Conservation (phyloP, 2,888 invertebrate genomes). For the Megalurothrips usitatus region DNA sequence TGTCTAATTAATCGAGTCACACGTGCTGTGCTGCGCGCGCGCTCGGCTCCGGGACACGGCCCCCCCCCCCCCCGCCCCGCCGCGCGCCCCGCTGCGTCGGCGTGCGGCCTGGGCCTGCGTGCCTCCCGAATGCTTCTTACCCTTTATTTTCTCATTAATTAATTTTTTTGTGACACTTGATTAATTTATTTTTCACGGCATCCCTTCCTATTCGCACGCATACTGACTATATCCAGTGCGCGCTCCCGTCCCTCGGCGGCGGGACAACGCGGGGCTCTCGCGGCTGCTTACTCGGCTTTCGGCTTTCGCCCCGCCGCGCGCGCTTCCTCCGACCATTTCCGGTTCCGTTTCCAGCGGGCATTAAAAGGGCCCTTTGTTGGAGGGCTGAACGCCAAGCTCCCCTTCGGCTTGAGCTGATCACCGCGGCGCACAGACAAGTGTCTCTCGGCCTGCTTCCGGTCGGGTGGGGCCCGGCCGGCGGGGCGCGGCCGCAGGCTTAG, state of each 20-base stretch:
- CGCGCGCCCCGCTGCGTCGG: background rate
- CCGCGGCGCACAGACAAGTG: background rate
- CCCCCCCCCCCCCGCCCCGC: background rate
- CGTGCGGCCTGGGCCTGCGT: no score
- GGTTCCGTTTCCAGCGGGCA: conserved; percentile 1
- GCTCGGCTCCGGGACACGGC: no score
- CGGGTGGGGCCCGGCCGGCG: background rate
- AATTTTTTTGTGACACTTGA: no score
- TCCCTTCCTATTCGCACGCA: background rate
- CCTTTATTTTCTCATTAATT: no score
- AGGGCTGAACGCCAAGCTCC: background rate
- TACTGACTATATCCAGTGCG: background rate
- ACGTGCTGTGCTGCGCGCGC: no score
- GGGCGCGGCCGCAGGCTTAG: background rate
- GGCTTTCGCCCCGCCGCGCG: background rate
- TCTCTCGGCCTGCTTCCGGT: background rate
- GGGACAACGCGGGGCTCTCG: background rate
- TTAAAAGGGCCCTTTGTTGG: background rate
- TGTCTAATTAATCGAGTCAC: background rate
- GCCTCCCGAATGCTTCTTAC: no score
- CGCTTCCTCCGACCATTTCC: background rate
- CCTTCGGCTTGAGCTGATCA: background rate
- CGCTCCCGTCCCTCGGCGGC: background rate
- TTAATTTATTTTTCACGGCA: background rate
- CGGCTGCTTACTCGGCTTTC: background rate